phyloP scores from a whole-genome alignment of 2,797 vertebrate genomes.

The Antrozous pallidus region DNA sequence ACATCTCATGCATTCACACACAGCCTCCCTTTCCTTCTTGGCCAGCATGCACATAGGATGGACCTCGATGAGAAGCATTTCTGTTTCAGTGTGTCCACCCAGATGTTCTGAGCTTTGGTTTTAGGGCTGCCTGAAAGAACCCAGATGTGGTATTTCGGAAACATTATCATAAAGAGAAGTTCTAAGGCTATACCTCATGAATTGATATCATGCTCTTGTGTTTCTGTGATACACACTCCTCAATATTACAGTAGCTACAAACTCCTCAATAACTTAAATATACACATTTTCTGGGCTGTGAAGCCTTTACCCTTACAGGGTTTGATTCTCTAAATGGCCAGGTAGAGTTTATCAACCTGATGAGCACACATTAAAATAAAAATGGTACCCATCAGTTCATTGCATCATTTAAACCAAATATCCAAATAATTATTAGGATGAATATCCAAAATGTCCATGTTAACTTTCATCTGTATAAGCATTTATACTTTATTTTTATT shows the following conservation, averaged over 20 bases:
- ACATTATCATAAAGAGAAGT: not conserved
- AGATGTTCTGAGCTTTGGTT: not conserved
- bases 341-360: no score
- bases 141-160: not conserved
- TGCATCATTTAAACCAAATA: not conserved
- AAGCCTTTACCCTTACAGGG: not conserved
- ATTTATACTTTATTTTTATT: no score
- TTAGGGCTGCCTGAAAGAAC: not conserved
- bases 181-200: not conserved
- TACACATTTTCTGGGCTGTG: no score
- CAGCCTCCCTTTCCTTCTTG: not conserved
- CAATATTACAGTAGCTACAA: not conserved
- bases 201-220: no score
- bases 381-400: not conserved
- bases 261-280: not conserved
- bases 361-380: not conserved
- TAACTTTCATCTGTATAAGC: not conserved
- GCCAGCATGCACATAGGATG: rapidly evolving
- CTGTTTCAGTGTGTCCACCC: not conserved
- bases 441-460: no score
- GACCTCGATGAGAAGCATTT: not conserved
- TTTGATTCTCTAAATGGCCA: not conserved
- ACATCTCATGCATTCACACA: rapidly evolving
- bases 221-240: no score
- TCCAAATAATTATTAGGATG: not conserved